phyloP scores from a whole-genome alignment of 2,888 invertebrate genomes.

The Patella pellucida region DNA sequence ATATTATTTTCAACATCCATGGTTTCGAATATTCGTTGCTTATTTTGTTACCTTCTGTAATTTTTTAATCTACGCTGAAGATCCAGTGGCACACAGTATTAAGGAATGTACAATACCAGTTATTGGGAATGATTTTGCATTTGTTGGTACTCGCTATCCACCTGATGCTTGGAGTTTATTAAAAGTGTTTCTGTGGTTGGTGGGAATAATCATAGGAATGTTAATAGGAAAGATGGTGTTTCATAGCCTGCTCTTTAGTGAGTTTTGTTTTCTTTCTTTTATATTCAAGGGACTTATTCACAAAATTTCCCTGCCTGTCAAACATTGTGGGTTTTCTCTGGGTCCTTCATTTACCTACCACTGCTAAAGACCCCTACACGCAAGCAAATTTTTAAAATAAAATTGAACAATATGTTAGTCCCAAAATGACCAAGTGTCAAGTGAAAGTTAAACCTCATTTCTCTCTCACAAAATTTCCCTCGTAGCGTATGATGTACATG shows the following conservation, averaged over 20 bases:
- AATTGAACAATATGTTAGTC: too few species aligned
- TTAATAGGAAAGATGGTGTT: conserved; percentile 72
- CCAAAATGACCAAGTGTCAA: too few species aligned
- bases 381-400: too few species aligned
- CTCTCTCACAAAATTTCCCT: too few species aligned
- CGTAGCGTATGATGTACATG: neutral
- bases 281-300: neutral
- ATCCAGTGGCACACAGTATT: conserved; percentile 73
- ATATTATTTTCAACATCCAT: conserved; percentile 74
- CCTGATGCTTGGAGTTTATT: conserved; percentile 69
- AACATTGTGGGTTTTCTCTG: too few species aligned
- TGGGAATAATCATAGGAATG: conserved; percentile 72
- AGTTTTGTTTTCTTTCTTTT: conserved; percentile 44
- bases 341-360: too few species aligned
- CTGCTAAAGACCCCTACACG: too few species aligned
- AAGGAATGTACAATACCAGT: conserved; percentile 73
- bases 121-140: conserved; percentile 74
- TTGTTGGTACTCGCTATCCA: conserved; percentile 73
- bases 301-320: neutral
- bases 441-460: too few species aligned
- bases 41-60: conserved; percentile 74
- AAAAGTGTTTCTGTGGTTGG: conserved; percentile 72
- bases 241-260: conserved; percentile 71
- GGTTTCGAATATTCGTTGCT: conserved; percentile 72
- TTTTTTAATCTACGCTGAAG: conserved; percentile 74